A percentile compares a stretch with the other conserved stretches of the same genome.
Conservation (phyloP, 2,797 vertebrate species). For the Tokudaia muenninki region DNA sequence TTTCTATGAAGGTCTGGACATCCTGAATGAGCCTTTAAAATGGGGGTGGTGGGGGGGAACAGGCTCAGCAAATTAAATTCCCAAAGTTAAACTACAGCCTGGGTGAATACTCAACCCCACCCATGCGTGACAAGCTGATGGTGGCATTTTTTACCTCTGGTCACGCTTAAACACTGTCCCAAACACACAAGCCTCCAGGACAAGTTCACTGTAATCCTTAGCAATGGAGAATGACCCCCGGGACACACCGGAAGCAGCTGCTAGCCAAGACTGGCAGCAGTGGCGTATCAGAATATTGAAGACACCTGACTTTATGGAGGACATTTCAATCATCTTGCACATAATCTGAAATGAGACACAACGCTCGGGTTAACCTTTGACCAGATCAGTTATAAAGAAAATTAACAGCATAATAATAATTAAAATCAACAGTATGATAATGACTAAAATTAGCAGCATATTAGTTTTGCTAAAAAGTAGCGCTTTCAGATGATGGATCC, state of each 20-base stretch:
- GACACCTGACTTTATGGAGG: constrained; percentile 94
- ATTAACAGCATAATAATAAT: background rate
- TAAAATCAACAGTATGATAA: background rate
- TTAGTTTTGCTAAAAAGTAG: background rate
- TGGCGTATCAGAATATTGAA: constrained; percentile 92
- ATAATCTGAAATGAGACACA: constrained; percentile 89
- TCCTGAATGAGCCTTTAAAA: constrained; percentile 93
- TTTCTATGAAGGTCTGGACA: constrained; percentile 94
- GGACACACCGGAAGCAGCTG: constrained; percentile 73
- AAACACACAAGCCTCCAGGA: constrained; percentile 94
- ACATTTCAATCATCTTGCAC: constrained; percentile 92
- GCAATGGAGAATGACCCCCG: constrained; percentile 88
- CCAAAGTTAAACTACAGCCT: constrained; percentile 26
- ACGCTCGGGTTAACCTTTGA: constrained; percentile 2
- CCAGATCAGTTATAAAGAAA: background rate
- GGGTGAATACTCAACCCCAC: constrained; percentile 1
- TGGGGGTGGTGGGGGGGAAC: background rate
- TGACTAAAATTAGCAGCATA: background rate
- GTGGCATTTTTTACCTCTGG: constrained; percentile 91
- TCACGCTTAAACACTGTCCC: constrained; percentile 96
- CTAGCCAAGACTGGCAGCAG: constrained; percentile 94
- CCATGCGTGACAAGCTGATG: background rate
- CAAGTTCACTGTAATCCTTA: constrained; percentile 90
- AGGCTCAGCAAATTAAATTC: constrained; percentile 51
- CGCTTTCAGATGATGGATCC: background rate